Base-by-base conservation (phyloP, 2,113 vertebrate genomes). In the Planiliza haematocheilus region DNA sequence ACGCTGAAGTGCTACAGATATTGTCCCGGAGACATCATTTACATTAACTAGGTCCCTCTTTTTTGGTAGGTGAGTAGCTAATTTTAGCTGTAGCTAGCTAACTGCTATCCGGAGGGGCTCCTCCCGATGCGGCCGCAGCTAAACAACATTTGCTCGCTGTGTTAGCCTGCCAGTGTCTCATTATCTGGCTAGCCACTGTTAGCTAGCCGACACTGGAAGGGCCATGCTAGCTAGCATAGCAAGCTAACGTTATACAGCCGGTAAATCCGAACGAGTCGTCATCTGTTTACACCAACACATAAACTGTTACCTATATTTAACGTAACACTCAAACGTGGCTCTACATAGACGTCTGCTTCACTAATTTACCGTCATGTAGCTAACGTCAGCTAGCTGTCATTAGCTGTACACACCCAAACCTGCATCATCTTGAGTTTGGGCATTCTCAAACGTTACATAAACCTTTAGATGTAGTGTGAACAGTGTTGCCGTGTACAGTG, bases 381-480 rank as follows among this genome's bases (percentile, higher is more conserved):
- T 86, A 85, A 50, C 45, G 68, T 14, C 67, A 65, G 84, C 81
- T 82, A 87, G 83, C 83, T 88, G 82, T 82, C 88, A 89, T 1
- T 85, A 86, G 88, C 91, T 71, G 91, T 86, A 90, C 91, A 92
- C 91, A 91, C 91, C 91, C 89, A 78, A 86, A 88, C 46, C 77
- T 74, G 70, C 84, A 82, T 79, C 84, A 76, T 58, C 61, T 30
- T 60, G 55, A 69, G 60, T 82, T 57, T 63, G 45, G 46, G 11
- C 46, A 2, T 53, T 61, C 48, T 50, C 56, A 16, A 45, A 77
- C 63, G 56, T 59, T 10, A 42, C 16, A 7, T 5, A 55, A 16
- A 36, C 49, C 53, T 49, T n/a, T 60, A 48, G 2, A 41, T 41
- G 0, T 16, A 1, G 2, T 4, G 36, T 24, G 2, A 16, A 0